Conservation (phyloP, 2,113 vertebrate genomes). For the Macheiramphus alcinus region DNA sequence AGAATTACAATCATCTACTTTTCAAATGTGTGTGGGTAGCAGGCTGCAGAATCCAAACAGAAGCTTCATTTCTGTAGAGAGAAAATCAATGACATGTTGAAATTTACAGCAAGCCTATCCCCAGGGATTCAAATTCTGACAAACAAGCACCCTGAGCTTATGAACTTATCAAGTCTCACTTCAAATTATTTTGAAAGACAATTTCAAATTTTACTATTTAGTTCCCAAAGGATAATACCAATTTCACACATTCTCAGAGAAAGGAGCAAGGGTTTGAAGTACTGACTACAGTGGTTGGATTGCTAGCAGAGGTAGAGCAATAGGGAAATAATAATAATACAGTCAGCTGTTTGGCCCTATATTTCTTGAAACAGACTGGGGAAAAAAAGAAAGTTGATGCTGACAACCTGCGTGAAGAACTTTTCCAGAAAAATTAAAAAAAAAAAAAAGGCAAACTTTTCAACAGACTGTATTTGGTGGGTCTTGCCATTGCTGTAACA, state of each 20-base stretch:
- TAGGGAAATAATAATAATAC: background rate
- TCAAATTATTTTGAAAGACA: constrained; percentile 12
- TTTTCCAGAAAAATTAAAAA: background rate
- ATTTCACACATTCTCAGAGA: background rate
- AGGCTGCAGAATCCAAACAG: constrained; percentile 22
- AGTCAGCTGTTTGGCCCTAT: background rate
- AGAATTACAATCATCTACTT: constrained; percentile 58
- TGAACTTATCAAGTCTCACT: background rate
- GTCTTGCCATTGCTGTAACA: background rate
- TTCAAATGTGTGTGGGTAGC: constrained; percentile 29
- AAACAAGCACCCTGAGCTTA: constrained; percentile 4
- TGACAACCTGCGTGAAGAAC: background rate
- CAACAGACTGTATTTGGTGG: background rate
- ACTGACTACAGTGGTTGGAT: background rate
- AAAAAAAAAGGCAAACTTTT: background rate
- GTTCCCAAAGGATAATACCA: background rate
- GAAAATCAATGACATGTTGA: constrained; percentile 22
- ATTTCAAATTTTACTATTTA: background rate
- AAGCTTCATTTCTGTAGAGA: constrained; percentile 19
- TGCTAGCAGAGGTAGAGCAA: background rate
- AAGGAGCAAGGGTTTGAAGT: background rate
- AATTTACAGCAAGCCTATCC: background rate
- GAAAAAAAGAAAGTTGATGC: background rate
- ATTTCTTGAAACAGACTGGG: background rate
- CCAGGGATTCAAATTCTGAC: background rate